phyloP scores from a whole-genome alignment of 2,888 invertebrate species.

The Caenorhabditis sinica region DNA sequence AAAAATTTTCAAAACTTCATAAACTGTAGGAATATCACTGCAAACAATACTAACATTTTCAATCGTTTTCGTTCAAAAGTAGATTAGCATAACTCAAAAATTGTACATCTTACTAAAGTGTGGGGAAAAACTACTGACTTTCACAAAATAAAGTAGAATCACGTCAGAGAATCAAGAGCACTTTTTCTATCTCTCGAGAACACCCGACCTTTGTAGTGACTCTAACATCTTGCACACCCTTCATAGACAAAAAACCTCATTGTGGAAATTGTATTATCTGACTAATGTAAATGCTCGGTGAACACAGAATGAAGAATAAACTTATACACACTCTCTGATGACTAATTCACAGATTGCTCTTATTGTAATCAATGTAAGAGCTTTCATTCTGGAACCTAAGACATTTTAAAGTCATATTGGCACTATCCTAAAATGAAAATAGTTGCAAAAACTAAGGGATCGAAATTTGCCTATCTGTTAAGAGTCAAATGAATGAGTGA shows the following conservation, averaged over 20 bases:
- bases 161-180: too few species aligned
- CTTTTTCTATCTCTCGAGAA: background rate
- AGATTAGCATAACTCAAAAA: too few species aligned
- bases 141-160: background rate
- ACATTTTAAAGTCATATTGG: background rate
- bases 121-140: background rate
- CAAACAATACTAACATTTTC: too few species aligned
- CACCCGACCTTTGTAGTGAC: constrained; percentile 1
- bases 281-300: constrained; percentile 43
- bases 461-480: constrained; percentile 37
- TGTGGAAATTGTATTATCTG: constrained; percentile 44
- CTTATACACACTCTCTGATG: constrained; percentile 2
- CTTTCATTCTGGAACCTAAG: background rate
- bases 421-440: background rate
- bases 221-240: background rate
- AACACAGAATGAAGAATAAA: constrained; percentile 21
- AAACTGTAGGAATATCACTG: too few species aligned
- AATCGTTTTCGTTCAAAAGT: too few species aligned
- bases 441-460: background rate
- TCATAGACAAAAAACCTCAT: constrained; percentile 14
- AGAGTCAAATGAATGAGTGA: constrained; percentile 16
- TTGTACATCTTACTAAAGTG: too few species aligned
- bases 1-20: too few species aligned
- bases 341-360: constrained; percentile 17
- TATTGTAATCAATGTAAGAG: constrained; percentile 20